These are phyloP conservation scores for Hydroisotoma schaefferi DNA, from an alignment of 2,888 invertebrate species.

Conservation along the genomic window DNA sequence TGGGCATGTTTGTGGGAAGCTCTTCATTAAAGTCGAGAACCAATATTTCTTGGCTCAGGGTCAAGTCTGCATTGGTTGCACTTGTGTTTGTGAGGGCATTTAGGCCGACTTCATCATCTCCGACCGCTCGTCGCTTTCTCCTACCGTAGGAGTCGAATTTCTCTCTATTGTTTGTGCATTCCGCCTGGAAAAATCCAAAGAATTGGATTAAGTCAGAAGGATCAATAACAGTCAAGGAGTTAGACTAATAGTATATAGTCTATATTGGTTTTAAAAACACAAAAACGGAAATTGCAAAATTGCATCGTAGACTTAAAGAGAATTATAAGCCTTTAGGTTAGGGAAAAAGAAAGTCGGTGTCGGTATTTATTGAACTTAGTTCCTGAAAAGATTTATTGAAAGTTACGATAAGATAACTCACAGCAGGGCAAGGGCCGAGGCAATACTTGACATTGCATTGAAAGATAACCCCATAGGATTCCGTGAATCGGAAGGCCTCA, in stretches of 20 bases:
- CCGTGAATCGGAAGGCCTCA: conserved; percentile 92
- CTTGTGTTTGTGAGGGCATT: conserved; percentile 59
- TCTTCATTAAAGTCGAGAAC: conserved; percentile 91
- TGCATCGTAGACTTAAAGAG: no score
- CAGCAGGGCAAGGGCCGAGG: conserved; percentile 88
- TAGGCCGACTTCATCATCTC: conserved; percentile 52
- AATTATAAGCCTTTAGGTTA: no score
- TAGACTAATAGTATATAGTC: no score
- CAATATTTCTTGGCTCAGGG: conserved; percentile 87
- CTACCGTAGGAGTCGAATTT: conserved; percentile 88
- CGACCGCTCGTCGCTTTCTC: conserved; percentile 66
- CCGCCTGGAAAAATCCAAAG: conserved; percentile 64
- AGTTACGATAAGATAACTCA: conserved; percentile 56
- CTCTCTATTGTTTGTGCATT: conserved; percentile 87
- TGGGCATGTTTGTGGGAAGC: conserved; percentile 46
- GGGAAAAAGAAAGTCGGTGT: neutral
- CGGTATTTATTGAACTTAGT: neutral
- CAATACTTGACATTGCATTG: conserved; percentile 96
- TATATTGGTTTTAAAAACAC: no score
- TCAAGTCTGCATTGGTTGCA: conserved; percentile 74
- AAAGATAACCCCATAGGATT: conserved; percentile 94
- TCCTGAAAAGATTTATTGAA: neutral
- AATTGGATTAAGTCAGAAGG: no score
- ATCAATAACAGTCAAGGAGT: no score
- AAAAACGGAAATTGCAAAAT: no score